Evolutionary conservation across 2,797 vertebrate genomes (phyloP).

Genomic region (Tragelaphus oryx): DNA sequence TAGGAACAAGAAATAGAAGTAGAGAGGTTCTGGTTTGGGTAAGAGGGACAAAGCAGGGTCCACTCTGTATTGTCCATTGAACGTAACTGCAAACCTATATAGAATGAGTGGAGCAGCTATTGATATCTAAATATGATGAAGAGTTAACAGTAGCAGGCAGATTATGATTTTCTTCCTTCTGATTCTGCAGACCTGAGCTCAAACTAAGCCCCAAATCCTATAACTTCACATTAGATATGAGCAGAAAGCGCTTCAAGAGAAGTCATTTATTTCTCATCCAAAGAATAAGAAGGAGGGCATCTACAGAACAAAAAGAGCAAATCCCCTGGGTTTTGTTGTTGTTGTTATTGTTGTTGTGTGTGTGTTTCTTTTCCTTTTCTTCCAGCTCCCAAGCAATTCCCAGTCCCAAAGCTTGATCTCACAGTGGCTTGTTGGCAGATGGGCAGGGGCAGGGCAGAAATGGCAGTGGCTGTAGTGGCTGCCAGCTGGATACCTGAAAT

Average conservation of each 20-base stretch:
- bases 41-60: neutral
- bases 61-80: neutral
- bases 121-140: neutral
- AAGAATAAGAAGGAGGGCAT: neutral
- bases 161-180: neutral
- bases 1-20: neutral
- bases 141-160: neutral
- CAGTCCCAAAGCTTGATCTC: neutral
- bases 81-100: neutral
- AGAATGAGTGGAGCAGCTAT: neutral
- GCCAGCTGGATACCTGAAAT: neutral
- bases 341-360: neutral
- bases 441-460: neutral
- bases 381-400: neutral
- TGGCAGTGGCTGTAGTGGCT: neutral
- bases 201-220: neutral
- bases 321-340: neutral
- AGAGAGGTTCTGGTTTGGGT: neutral
- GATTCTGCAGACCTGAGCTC: neutral
- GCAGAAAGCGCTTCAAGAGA: neutral
- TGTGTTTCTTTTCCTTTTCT: neutral
- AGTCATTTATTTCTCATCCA: neutral
- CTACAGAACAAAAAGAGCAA: neutral
- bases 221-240: neutral
- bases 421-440: neutral